Evolutionary conservation across 2,797 vertebrate genomes (phyloP), one percentile per base, ranked within the genome.

Genomic region (Taenioides sp.): DNA sequence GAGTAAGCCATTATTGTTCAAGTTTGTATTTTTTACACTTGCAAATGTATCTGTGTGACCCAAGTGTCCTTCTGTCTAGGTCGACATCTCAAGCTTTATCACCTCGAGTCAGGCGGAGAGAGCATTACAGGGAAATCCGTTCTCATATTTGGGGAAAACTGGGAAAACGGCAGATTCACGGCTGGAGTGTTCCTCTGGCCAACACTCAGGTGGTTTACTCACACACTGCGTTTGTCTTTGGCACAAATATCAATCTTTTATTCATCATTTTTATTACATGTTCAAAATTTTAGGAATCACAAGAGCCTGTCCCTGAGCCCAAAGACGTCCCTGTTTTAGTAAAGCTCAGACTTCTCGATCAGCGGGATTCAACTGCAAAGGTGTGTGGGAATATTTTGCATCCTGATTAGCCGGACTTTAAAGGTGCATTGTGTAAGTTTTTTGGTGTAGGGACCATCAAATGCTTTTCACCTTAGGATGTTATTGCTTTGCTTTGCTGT

Each of bases 351-450:
- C 82, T 95, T 69, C 79, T 96, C 79, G 95, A 96, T 84, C 94
- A 96, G 73, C 94, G 92, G 80, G 94, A 96, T 75, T 90, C 94
- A 49, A 94, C 92, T 55, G 95, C 94, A 0, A 96, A 96, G 92
- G 95, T 95, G 50, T 23, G 17, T 34, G 9, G 16, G 10, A 28
- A 28, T 28, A 28, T 60, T 60, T 60, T 60, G 25, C 16, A 47
- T 4, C 43, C 43, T 47, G 43, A 16, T 47, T 47, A 47, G 14
- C 43, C 12, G 1, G 14, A 47, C 14, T 16, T 16, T 16, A 16
- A 47, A 37, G 34, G 34, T 37, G 34, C 9, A 10, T 37, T 37
- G 31, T 7, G 31, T 34, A 34, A 34, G 5, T 7, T 34, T 34
- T 34, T 7, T 34, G 34, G 2, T 37, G 34, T 37, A 10, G 7